phyloP scores from a whole-genome alignment of 2,888 invertebrate genomes.

The Andrena trimmerana region DNA sequence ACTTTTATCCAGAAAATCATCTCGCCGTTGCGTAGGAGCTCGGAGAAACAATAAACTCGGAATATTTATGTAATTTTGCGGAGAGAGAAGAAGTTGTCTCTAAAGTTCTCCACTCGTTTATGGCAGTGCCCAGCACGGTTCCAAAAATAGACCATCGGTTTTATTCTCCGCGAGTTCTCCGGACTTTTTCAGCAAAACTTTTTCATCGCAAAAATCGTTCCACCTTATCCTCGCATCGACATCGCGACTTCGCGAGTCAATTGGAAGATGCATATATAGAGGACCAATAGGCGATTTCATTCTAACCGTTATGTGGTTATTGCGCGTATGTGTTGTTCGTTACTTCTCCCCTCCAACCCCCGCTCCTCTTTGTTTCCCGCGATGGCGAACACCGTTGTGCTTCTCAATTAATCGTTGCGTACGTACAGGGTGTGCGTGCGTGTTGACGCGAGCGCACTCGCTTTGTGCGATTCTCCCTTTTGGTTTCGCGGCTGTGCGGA shows the following conservation, averaged over 20 bases:
- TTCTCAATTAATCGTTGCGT: slow-evolving; percentile 9
- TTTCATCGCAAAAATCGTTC: not conserved
- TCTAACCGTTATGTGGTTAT: not conserved
- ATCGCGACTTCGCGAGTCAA: no score
- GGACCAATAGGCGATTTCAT: slow-evolving; percentile 1
- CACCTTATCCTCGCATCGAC: not conserved
- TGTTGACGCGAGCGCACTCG: not conserved
- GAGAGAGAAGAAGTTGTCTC: not conserved
- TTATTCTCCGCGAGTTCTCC: not conserved
- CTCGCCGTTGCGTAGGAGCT: not conserved
- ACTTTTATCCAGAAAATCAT: slow-evolving; percentile 1
- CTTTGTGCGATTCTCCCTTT: slow-evolving; percentile 23
- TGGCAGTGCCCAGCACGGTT: not conserved
- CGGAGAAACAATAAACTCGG: not conserved
- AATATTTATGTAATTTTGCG: not conserved
- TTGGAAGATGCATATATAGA: not conserved
- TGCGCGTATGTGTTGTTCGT: not conserved
- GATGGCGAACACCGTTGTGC: not conserved
- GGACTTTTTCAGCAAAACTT: not conserved
- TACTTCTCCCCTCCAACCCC: not conserved
- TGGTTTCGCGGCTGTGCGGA: slow-evolving; percentile 18
- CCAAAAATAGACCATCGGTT: slow-evolving; percentile 28
- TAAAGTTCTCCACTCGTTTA: slow-evolving; percentile 4
- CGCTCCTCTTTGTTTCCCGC: not conserved
- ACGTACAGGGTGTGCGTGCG: not conserved